Evolutionary conservation across 2,113 vertebrate genomes (phyloP).

Genomic region (Pedetes capensis): DNA sequence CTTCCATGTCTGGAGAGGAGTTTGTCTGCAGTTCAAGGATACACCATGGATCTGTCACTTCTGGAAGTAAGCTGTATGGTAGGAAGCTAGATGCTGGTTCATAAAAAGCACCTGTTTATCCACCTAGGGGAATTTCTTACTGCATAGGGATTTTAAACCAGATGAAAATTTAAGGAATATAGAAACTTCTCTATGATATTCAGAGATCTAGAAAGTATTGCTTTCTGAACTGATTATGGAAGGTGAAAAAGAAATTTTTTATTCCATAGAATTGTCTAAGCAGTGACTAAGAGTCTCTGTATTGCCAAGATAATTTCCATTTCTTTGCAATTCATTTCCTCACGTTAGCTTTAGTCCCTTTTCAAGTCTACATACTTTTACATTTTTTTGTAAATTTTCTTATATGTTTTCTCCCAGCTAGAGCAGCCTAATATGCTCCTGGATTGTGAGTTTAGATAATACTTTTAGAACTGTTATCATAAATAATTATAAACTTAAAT

Average conservation of each 20-base stretch:
- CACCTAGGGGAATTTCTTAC: background rate
- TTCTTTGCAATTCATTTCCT: background rate
- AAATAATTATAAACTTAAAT: background rate
- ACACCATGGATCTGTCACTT: background rate
- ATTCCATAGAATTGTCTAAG: background rate
- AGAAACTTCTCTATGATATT: background rate
- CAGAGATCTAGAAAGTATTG: background rate
- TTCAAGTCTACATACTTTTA: background rate
- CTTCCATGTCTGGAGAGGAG: background rate
- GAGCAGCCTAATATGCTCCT: background rate
- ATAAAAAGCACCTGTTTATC: background rate
- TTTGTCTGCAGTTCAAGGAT: background rate
- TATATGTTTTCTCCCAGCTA: background rate
- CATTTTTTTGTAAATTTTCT: background rate
- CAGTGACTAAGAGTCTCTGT: background rate
- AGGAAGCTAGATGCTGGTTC: background rate
- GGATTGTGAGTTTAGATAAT: background rate
- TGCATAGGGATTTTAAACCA: background rate
- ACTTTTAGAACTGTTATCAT: background rate
- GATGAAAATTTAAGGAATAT: background rate
- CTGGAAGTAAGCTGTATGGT: background rate
- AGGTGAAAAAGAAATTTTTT: background rate
- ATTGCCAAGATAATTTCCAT: constrained; percentile 2
- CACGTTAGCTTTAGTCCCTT: background rate
- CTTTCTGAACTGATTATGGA: background rate